Evolutionary conservation across 1,140 invertebrate genomes (phyloP).

Genomic region (Bacillus rossius): DNA sequence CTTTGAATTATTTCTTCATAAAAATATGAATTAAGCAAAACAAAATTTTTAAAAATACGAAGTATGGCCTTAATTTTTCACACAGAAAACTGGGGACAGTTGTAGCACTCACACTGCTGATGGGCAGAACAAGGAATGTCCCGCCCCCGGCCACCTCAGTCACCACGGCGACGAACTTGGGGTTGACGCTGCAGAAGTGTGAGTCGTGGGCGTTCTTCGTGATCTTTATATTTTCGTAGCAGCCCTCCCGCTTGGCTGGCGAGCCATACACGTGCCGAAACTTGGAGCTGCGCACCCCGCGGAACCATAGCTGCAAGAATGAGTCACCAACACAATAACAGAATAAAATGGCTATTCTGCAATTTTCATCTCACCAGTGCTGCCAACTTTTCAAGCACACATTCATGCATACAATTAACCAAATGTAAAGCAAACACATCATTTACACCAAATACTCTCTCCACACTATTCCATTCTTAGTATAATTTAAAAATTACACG

Average conservation of each 20-base stretch:
- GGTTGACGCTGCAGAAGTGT: slow-evolving; percentile 89
- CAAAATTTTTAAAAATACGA: no score
- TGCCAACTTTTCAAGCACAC: neutral
- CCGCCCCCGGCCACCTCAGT: slow-evolving; percentile 93
- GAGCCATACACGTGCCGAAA: slow-evolving; percentile 92
- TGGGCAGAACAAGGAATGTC: slow-evolving; percentile 84
- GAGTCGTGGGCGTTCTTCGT: slow-evolving; percentile 90
- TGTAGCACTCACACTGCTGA: slow-evolving; percentile 71
- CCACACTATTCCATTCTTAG: no score
- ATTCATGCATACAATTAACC: no score
- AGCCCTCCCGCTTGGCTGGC: slow-evolving; percentile 78
- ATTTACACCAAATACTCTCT: no score
- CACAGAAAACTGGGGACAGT: neutral
- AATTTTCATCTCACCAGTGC: slow-evolving; percentile 3
- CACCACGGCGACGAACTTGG: slow-evolving; percentile 90
- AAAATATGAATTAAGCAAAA: no score
- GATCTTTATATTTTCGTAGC: slow-evolving; percentile 91
- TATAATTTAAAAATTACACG: no score
- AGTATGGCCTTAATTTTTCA: no score
- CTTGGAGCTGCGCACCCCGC: slow-evolving; percentile 80
- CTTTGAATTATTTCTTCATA: no score
- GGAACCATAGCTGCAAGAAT: slow-evolving; percentile 71
- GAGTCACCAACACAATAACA: no score
- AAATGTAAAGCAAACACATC: no score
- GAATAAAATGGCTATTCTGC: slow-evolving; percentile 13